Conservation (phyloP, 2,888 invertebrate species). For the Uropetala carovei region DNA sequence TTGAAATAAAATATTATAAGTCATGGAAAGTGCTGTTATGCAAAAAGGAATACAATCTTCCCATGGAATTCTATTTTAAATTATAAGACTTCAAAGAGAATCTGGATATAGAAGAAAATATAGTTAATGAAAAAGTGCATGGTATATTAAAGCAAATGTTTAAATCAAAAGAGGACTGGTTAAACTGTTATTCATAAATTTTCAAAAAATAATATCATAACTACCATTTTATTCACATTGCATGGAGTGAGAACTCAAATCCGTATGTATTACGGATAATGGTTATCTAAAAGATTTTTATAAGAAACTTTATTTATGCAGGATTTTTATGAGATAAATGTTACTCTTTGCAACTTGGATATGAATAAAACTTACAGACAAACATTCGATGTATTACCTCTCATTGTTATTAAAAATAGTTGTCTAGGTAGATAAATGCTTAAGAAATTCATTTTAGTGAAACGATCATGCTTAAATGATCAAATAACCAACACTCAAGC, state of each 20-base stretch:
- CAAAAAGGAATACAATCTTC: too few species aligned
- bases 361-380: background rate
- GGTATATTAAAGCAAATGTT: too few species aligned
- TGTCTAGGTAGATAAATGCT: background rate
- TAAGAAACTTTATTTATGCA: background rate
- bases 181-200: too few species aligned
- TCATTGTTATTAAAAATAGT: constrained; percentile 38
- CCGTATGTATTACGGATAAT: background rate
- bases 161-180: too few species aligned
- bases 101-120: too few species aligned
- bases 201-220: background rate
- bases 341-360: background rate
- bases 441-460: background rate
- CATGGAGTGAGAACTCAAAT: background rate
- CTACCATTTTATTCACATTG: background rate
- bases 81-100: too few species aligned
- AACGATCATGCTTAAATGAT: background rate
- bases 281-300: background rate
- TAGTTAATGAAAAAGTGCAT: too few species aligned
- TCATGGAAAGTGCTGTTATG: too few species aligned
- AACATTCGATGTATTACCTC: background rate
- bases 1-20: too few species aligned
- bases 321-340: background rate
- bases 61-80: too few species aligned
- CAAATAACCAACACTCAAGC: background rate